Evolutionary conservation across 1,140 invertebrate genomes (phyloP).

Genomic region (Battus philenor): DNA sequence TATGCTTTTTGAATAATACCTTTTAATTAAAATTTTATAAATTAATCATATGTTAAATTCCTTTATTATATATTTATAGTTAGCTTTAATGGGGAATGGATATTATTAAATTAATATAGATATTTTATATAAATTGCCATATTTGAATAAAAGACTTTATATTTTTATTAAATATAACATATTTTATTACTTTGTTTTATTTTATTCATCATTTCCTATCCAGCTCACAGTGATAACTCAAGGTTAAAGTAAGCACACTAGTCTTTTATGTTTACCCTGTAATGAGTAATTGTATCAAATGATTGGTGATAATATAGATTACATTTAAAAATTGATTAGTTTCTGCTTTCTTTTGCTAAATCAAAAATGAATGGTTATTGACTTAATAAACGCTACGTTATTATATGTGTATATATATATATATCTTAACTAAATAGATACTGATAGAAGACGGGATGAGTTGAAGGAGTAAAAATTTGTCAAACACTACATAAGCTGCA

Average conservation of each 20-base stretch:
- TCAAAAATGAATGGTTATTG: no score
- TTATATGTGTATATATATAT: no score
- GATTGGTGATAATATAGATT: no score
- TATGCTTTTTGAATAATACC: slow-evolving; percentile 58
- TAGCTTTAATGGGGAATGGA: slow-evolving; percentile 5
- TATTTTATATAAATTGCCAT: slow-evolving; percentile 14
- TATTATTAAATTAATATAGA: slow-evolving; percentile 5
- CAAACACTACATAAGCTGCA: not conserved
- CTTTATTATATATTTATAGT: slow-evolving; percentile 12
- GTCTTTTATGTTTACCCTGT: no score
- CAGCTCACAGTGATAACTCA: no score
- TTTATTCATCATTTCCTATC: no score
- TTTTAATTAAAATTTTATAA: slow-evolving; percentile 30
- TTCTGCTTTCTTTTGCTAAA: no score
- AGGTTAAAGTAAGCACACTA: no score
- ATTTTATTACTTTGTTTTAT: not conserved
- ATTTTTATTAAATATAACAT: slow-evolving; percentile 5
- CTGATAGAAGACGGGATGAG: not conserved
- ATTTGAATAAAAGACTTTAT: not conserved
- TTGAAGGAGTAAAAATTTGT: not conserved
- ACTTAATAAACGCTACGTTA: no score
- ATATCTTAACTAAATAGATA: no score
- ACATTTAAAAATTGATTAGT: no score
- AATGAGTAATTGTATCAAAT: no score
- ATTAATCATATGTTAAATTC: slow-evolving; percentile 5